These are phyloP conservation scores for Cotesia glomerata DNA, from an alignment of 1,140 invertebrate genomes.

Conservation along the genomic window DNA sequence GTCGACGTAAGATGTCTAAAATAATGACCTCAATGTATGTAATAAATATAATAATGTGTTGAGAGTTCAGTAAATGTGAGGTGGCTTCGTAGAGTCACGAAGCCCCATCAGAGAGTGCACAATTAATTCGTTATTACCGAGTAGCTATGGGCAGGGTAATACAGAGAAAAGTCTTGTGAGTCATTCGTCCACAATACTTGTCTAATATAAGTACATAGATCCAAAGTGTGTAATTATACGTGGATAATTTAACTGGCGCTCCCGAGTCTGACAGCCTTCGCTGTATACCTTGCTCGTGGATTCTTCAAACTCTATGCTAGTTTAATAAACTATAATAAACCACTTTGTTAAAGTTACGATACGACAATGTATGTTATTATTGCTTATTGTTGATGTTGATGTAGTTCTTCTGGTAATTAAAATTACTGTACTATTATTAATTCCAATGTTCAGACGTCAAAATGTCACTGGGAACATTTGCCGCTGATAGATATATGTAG, in stretches of 20 bases:
- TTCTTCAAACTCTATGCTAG: background rate
- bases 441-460: background rate
- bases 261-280: background rate
- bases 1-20: background rate
- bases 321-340: background rate
- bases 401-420: background rate
- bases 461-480: background rate
- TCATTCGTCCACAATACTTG: no score
- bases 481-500: background rate
- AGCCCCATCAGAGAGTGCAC: background rate
- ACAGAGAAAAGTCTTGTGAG: no score
- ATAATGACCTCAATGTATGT: conserved; percentile 12
- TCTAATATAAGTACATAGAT: background rate
- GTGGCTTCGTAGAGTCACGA: conserved; percentile 15
- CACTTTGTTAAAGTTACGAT: no score
- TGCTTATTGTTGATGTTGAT: background rate
- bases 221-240: conserved; percentile 3
- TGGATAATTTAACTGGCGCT: conserved; percentile 11
- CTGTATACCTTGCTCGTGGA: background rate
- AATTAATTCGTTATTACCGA: conserved; percentile 19
- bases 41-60: no score
- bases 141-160: background rate
- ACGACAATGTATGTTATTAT: no score
- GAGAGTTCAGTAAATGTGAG: conserved; percentile 1
- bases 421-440: background rate